Base-by-base conservation (phyloP, 2,113 vertebrate genomes). In the Trematocara variabile region DNA sequence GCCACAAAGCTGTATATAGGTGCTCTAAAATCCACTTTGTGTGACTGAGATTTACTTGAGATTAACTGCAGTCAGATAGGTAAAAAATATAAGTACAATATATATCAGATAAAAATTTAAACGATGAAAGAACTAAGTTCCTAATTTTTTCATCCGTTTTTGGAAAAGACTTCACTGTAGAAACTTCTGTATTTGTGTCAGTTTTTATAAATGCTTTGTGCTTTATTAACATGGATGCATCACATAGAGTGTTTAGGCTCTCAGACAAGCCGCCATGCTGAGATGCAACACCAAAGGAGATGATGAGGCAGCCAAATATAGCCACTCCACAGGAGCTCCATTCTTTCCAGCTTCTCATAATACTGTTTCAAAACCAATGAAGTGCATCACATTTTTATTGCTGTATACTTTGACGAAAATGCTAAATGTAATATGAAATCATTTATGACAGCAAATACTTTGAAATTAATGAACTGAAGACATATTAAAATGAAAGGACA, bases 221-320 rank as follows among this genome's bases (percentile, higher is more conserved):
- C 5, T 81, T 28, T 14, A 2, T 20, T 11, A 80, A 90, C 48
- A 48, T 37, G 6, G 68, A 22, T 8, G 4, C 41, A 58, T 85
- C 79, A 73, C 52, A 16, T 20, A 39, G 25, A 79, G 77, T 77
- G 75, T 55, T 88, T 70, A 39, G 56, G 68, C 54, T 75, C 60
- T 68, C 46, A 48, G 63, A 86, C 50, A 39, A 90, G 34, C 46
- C 18, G 3, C 39, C 86, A 77, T 77, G 86, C 82, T 82, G 86
- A 68, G 88, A 70, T 34, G 55, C 68, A n/a, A 68, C 87, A 44
- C 81, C 55, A 88, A 85, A 58, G n/a, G 60, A 88, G 77, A 34
- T 56, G 81, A 78, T 85, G 80, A 79, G 80, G 77, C 63, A 33
- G 25, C 79, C 92, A 89, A 88, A 92, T 89, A 89, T 88, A 93